Percentiles rank a stretch among this genome's conserved stretches.
Evolutionary conservation across 2,113 vertebrate species (phyloP).

Genomic region (Tupaia tana): DNA sequence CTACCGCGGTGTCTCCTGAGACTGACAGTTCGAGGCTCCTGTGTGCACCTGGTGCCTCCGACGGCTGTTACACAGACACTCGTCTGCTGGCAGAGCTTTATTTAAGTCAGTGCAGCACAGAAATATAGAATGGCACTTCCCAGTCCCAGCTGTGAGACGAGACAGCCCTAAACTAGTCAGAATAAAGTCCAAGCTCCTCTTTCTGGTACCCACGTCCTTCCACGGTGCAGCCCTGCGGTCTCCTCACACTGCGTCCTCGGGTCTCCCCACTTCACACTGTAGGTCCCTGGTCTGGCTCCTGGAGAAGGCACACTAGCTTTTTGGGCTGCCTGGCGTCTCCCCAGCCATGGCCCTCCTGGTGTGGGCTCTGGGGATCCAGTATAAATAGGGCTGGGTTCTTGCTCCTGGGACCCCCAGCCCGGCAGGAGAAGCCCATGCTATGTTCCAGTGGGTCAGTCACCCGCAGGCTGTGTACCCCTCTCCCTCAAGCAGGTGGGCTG

Average conservation of each 20-base stretch:
- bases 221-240: neutral
- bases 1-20: neutral
- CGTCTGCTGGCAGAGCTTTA: conserved; percentile 39
- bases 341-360: neutral
- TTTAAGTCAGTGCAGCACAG: conserved; percentile 64
- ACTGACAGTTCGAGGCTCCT: too few relatives aligned
- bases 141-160: conserved; percentile 67
- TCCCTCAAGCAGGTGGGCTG: neutral
- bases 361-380: neutral
- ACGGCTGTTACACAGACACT: neutral
- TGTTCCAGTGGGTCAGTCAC: neutral
- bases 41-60: too few relatives aligned
- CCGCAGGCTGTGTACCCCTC: neutral
- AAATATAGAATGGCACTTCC: conserved; percentile 76
- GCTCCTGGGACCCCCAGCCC: neutral
- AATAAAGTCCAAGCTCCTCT: neutral
- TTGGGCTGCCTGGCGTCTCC: neutral
- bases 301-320: neutral
- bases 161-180: neutral
- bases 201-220: neutral
- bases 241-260: neutral
- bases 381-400: neutral
- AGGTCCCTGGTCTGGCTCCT: neutral
- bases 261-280: neutral
- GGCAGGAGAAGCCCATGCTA: accelerated